phyloP scores from a whole-genome alignment of 64 coral and sea anemone species.

The Platygyra sinensis region DNA sequence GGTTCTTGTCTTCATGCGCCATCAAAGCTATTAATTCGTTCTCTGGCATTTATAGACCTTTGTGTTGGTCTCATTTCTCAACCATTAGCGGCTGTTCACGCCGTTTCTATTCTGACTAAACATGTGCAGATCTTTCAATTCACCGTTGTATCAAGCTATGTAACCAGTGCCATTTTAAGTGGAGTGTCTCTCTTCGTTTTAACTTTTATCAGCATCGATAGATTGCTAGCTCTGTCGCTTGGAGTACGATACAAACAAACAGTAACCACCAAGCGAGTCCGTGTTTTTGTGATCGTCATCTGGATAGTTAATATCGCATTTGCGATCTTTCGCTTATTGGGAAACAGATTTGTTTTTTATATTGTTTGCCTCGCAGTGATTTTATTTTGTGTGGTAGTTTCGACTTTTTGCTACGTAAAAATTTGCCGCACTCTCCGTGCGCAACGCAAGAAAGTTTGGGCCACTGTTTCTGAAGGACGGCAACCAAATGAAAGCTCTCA shows the following conservation, averaged over 20 bases:
- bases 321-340: neutral
- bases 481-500: neutral
- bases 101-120: neutral
- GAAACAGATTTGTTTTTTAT: neutral
- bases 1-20: neutral
- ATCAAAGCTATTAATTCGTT: neutral
- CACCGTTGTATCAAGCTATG: neutral
- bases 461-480: neutral
- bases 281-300: neutral
- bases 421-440: neutral
- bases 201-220: neutral
- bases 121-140: neutral
- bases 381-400: neutral
- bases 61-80: neutral
- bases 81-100: neutral
- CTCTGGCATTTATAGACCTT: neutral
- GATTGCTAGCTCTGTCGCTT: neutral
- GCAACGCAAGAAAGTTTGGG: neutral
- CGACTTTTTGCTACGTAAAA: neutral
- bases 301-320: neutral
- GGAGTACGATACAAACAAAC: neutral
- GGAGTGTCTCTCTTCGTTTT: constrained; percentile 2
- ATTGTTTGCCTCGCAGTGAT: neutral
- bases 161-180: neutral
- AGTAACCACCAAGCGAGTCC: neutral